Evolutionary conservation across 2,888 invertebrate species (phyloP).

Genomic region (Zygothrica quintamaculata): DNA sequence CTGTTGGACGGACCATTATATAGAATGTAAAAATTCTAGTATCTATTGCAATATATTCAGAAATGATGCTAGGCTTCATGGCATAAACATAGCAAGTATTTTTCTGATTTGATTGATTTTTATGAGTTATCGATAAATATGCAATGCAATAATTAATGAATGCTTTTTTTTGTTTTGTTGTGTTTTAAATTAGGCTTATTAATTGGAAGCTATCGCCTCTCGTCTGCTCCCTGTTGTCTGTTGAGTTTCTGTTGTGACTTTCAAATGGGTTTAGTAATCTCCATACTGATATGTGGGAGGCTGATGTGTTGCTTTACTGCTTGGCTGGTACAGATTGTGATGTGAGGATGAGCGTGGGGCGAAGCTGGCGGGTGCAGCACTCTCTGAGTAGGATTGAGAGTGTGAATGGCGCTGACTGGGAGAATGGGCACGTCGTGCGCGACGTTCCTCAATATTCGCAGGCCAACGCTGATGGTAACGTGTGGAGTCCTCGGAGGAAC

Average conservation of each 20-base stretch:
- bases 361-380: slow-evolving; percentile 52
- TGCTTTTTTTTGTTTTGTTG: too few species aligned
- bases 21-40: background rate
- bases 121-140: slow-evolving; percentile 33
- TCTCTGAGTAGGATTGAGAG: slow-evolving; percentile 49
- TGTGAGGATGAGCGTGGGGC: slow-evolving; percentile 86
- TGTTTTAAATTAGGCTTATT: slow-evolving; percentile 10
- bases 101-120: background rate
- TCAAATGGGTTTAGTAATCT: slow-evolving; percentile 83
- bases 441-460: slow-evolving; percentile 79
- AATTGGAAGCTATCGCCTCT: slow-evolving; percentile 12
- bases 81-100: slow-evolving; percentile 21
- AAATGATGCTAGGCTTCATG: background rate
- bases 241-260: slow-evolving; percentile 7
- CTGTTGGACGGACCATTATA: slow-evolving; percentile 39
- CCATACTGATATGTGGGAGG: slow-evolving; percentile 84
- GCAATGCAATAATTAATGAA: slow-evolving; percentile 34
- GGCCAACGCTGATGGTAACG: slow-evolving; percentile 80
- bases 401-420: slow-evolving; percentile 59
- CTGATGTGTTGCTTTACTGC: slow-evolving; percentile 49
- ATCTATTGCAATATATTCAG: too few species aligned
- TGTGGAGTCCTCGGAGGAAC: slow-evolving; percentile 81
- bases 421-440: slow-evolving; percentile 68
- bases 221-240: too few species aligned
- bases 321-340: slow-evolving; percentile 86